Conservation (phyloP, 2,888 invertebrate genomes). For the Hoplodrina blanda region DNA sequence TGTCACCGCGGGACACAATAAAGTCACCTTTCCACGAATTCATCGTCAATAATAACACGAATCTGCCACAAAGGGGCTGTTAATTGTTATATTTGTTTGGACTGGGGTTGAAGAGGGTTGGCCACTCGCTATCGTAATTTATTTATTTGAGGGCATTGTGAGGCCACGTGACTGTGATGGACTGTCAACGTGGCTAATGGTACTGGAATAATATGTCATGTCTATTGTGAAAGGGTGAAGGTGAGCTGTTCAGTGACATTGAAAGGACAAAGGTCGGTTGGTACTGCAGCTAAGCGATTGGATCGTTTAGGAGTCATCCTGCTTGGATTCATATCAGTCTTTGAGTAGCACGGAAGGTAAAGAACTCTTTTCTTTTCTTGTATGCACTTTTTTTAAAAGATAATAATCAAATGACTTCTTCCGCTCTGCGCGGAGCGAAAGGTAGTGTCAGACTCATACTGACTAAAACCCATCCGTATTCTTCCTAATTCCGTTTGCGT, state of each 20-base stretch:
- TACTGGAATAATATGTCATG: slow-evolving; percentile 37
- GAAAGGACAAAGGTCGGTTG: background rate
- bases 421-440: no score
- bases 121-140: slow-evolving; percentile 74
- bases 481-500: no score
- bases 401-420: no score
- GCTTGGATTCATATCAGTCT: no score
- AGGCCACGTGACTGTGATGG: slow-evolving; percentile 64
- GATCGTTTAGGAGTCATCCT: no score
- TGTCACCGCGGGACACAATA: slow-evolving; percentile 35
- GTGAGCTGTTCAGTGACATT: background rate
- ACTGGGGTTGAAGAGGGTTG: slow-evolving; percentile 80
- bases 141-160: slow-evolving; percentile 73
- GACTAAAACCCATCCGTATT: no score
- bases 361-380: no score
- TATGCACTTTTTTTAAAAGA: no score
- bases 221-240: slow-evolving; percentile 5
- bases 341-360: no score
- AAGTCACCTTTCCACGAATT: slow-evolving; percentile 69
- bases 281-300: no score
- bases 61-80: slow-evolving; percentile 78
- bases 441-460: no score
- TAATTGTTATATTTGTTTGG: slow-evolving; percentile 87
- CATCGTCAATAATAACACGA: slow-evolving; percentile 83
- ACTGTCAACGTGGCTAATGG: slow-evolving; percentile 55